Conservation (phyloP, 2,113 vertebrate genomes). For the Sigmodon hispidus region DNA sequence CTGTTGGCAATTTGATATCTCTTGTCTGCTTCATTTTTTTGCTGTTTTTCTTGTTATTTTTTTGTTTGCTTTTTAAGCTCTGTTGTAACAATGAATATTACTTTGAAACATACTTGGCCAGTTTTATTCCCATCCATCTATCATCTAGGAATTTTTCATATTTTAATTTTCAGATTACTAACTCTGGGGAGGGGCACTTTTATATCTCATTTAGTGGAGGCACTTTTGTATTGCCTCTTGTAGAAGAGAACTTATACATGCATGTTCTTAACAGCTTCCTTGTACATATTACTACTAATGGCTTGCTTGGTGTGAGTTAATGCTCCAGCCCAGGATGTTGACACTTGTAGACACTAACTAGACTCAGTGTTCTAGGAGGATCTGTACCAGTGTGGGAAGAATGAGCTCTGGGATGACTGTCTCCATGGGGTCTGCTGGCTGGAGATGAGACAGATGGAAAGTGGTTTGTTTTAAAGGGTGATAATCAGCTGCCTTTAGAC, state of each 20-base stretch:
- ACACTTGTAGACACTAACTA: background rate
- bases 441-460: background rate
- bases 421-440: background rate
- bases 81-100: background rate
- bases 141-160: background rate
- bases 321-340: fast-evolving
- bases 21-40: background rate
- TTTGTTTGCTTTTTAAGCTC: background rate
- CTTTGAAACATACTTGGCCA: background rate
- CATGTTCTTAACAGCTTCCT: background rate
- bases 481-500: background rate
- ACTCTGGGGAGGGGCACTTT: background rate
- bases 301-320: background rate
- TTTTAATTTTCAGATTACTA: background rate
- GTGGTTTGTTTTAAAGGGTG: background rate
- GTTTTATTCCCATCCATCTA: background rate
- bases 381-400: background rate
- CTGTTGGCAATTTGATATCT: background rate
- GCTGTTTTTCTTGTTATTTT: background rate
- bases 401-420: background rate
- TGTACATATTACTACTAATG: background rate
- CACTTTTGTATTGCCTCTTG: background rate
- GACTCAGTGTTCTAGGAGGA: background rate
- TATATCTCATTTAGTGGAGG: background rate
- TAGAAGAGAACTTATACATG: background rate